Evolutionary conservation across 2,113 vertebrate genomes (phyloP).

Genomic region (Mustela nigripes): DNA sequence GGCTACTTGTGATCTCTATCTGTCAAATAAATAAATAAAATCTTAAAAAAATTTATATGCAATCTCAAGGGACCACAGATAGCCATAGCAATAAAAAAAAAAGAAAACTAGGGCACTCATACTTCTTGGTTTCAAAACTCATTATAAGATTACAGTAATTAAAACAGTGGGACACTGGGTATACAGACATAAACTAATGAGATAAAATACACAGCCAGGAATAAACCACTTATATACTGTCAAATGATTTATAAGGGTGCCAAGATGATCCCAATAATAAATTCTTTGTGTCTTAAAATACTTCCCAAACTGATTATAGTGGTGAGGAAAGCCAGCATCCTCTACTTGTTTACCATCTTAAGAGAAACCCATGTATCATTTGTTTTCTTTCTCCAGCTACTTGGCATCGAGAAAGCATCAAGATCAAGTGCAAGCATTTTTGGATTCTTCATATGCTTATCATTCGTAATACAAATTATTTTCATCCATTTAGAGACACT

Average conservation of each 20-base stretch:
- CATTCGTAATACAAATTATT: background rate
- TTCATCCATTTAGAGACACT: background rate
- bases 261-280: background rate
- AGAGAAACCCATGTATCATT: background rate
- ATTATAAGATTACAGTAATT: background rate
- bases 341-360: background rate
- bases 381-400: background rate
- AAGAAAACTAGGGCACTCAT: background rate
- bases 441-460: background rate
- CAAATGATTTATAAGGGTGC: background rate
- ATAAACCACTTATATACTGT: background rate
- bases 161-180: background rate
- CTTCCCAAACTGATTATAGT: background rate
- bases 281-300: background rate
- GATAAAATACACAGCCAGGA: background rate
- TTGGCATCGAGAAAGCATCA: background rate
- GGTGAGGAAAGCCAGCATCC: background rate
- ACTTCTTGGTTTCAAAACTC: background rate
- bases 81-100: background rate
- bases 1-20: too few relatives aligned
- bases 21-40: too few relatives aligned
- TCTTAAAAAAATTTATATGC: background rate
- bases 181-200: background rate
- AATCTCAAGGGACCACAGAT: background rate
- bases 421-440: background rate